Evolutionary conservation across 2,888 invertebrate genomes (phyloP), one percentile per base, ranked within the genome.

Genomic region (Drosophila multiciliata): DNA sequence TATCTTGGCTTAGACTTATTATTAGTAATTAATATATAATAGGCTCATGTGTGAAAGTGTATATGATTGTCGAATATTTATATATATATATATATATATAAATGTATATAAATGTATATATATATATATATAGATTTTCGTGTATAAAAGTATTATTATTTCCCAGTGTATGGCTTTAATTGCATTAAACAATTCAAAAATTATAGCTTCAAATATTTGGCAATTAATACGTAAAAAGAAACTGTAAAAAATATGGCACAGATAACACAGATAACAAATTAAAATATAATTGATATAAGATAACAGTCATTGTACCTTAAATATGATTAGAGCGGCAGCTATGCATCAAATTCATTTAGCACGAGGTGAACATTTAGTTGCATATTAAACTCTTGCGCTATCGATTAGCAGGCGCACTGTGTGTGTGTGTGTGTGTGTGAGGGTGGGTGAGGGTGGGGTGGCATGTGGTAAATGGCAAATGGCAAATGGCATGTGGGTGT

Each of bases 291-390:
- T 49, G 52, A 45, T 42, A 35, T 59, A 64, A 79, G 49, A 75
- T 54, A 71, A 71, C 63, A 54, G 57, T 78, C 61, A 66, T 64
- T 78, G 73, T 78, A 82, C 73, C 73, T 69, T 60, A 50, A 54
- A 32, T 35, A 64, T 80, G 66, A 76, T 45, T 76, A 63, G 55
- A 57, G 65, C 40, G 52, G 61, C 75, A 64, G 75, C 68, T 57
- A 74, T 55, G 68, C 69, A 69, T 58, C 42, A 53, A 54, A 65
- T 61, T 78, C 61, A 66, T 60, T 61, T 79, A 65, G 58, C 64
- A 78, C 74, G 36, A 70, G 59, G 35, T 62, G n/a, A 65, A 65
- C 70, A 69, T 54, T 60, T 49, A 71, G 54, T 54, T 72, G 72
- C 62, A 61, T 71, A 55, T 42, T 42, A 54, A 42, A 66, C 62